Evolutionary conservation across 2,113 vertebrate genomes (phyloP), one percentile per base, ranked within the genome.

Genomic region (Phalacrocorax carbo): DNA sequence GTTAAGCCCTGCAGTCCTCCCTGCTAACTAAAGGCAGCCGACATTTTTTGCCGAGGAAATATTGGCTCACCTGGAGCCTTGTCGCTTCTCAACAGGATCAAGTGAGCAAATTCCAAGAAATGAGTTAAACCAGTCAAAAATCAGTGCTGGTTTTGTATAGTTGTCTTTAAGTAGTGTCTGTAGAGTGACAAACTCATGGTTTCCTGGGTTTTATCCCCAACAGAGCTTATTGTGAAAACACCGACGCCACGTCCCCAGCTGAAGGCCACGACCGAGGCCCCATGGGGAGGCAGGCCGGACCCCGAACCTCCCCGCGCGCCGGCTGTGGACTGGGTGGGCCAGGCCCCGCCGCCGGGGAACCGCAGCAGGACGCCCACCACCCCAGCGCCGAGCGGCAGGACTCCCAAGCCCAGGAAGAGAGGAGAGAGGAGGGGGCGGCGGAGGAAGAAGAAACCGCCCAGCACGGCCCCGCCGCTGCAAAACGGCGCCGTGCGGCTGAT

Each of bases 401-500:
- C 51, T 75, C 3, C 93, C 69, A 48, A 85, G 57, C 57, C 96
- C 25, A 77, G 97, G 10, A 98, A 97, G 86, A 95, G 81, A 6
- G 69, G 82, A 2, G 97, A 92, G 44, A 65, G 89, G 21, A 20
- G 77, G 49, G 94, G 85, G 54, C 80, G 94, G 87, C 75, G 92
- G 64, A 72, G 94, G 69, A 96, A 82, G 68, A 94, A 93, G 91
- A 98, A 98, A 71, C 97, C 55, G 8, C 90, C 97, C 5, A 3
- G n/a, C 0, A 34, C n/a, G 0, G 61, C 58, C 4, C 58, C 57
- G 0, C 52, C 70, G 2, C 86, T 95, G n/a, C 93, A 14, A 11
- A 96, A 97, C 0, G 99, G 99, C 2, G 84, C 96, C 0, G 98
- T 99, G 86, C 98, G 99, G 91, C 97, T 99, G 96, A 98, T 96